A percentile compares a stretch with the other conserved stretches of the same genome.
phyloP scores from a whole-genome alignment of 30 jellyfish, hydroid and myxozoan genomes.

The Pelagia noctiluca region DNA sequence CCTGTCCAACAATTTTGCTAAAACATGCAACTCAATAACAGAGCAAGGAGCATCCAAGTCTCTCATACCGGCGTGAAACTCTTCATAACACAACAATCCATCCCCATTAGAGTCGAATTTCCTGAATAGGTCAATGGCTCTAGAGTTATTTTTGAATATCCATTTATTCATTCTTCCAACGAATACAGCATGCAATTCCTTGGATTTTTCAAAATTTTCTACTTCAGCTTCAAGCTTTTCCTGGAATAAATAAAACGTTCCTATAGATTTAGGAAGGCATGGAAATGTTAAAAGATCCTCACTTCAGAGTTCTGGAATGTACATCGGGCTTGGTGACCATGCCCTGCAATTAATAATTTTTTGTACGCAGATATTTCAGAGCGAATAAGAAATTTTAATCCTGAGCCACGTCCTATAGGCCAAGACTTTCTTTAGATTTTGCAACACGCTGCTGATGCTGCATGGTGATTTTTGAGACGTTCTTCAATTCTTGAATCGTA shows the following conservation, averaged over 20 bases:
- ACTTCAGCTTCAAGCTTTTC: conserved; percentile 67
- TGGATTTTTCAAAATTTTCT: conserved; percentile 33
- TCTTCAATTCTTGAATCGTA: neutral
- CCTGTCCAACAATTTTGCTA: conserved; percentile 64
- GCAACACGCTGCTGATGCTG: conserved; percentile 1
- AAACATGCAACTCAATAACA: conserved; percentile 63
- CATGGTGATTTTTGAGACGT: neutral
- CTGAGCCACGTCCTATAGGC: neutral
- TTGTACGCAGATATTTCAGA: neutral
- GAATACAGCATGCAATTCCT: conserved; percentile 66
- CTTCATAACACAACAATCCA: conserved; percentile 67
- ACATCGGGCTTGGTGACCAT: neutral
- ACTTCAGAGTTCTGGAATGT: too few relatives aligned
- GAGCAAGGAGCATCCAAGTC: conserved; percentile 87
- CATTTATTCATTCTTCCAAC: conserved; percentile 66
- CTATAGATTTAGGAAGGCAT: too few relatives aligned
- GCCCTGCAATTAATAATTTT: neutral
- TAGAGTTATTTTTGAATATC: conserved; percentile 61
- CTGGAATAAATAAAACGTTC: conserved; percentile 10
- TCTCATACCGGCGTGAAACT: conserved; percentile 83
- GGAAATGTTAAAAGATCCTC: too few relatives aligned
- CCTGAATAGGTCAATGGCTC: conserved; percentile 79
- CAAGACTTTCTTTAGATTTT: neutral
- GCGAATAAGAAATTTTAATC: neutral
- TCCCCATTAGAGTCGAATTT: conserved; percentile 84